Evolutionary conservation across 2,797 vertebrate genomes (phyloP).

Genomic region (Amblyraja radiata): DNA sequence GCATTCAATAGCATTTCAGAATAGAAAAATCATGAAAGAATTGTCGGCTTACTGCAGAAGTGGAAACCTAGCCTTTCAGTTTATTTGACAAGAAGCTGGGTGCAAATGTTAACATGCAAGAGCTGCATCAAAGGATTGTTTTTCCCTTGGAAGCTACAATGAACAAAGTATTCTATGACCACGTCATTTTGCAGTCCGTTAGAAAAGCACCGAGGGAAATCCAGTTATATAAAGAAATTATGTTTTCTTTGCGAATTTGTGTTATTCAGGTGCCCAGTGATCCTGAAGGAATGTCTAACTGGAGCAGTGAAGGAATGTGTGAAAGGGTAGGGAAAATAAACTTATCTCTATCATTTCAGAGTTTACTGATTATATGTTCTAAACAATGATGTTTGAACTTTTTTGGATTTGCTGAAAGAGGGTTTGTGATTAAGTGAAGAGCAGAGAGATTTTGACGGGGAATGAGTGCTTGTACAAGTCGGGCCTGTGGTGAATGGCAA

Average conservation of each 20-base stretch:
- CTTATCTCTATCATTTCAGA: neutral
- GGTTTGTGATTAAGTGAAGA: neutral
- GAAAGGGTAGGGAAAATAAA: neutral
- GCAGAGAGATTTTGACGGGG: neutral
- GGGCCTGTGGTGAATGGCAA: neutral
- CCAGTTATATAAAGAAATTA: neutral
- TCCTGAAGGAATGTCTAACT: neutral
- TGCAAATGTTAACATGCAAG: neutral
- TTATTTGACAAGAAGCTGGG: neutral
- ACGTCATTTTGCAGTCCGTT: neutral
- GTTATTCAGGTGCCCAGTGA: neutral
- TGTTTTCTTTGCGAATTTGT: neutral
- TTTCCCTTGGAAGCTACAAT: neutral
- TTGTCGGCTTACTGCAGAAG: too few relatives aligned
- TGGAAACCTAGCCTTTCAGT: neutral
- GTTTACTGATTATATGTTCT: neutral
- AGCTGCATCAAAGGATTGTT: neutral
- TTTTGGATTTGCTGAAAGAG: neutral
- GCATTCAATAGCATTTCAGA: neutral
- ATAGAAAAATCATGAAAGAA: neutral
- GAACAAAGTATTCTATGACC: neutral
- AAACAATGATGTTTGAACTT: neutral
- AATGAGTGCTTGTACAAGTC: neutral
- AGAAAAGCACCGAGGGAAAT: neutral
- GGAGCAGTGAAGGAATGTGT: neutral